phyloP scores from a whole-genome alignment of 2,888 invertebrate genomes.

The Allolobophora icterica region DNA sequence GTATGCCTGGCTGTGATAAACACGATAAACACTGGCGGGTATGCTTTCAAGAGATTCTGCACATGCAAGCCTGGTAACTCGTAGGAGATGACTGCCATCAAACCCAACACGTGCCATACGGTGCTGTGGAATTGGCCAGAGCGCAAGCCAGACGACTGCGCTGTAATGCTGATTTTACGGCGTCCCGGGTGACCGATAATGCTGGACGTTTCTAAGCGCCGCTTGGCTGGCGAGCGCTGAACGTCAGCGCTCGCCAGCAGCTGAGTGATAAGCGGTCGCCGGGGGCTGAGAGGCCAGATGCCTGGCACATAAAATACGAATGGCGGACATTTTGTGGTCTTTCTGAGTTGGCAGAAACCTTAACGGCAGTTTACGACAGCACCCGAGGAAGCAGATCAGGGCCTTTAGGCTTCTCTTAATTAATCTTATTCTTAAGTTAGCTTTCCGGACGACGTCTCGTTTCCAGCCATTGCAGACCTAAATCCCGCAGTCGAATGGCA shows the following conservation, averaged over 20 bases:
- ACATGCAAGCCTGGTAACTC: neutral
- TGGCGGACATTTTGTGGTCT: constrained; percentile 6
- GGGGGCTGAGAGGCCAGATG: constrained; percentile 11
- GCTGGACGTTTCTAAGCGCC: neutral
- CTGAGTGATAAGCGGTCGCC: constrained; percentile 17
- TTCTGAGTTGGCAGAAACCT: neutral
- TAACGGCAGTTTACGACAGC: neutral
- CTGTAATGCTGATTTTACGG: neutral
- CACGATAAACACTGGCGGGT: neutral
- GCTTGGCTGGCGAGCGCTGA: neutral
- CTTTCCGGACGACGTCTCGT: neutral
- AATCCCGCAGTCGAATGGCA: neutral
- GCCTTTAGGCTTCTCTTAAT: neutral
- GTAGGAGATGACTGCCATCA: neutral
- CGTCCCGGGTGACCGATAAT: neutral
- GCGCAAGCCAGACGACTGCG: neutral
- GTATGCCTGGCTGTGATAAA: neutral
- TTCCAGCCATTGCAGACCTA: neutral
- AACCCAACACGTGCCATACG: constrained; percentile 17
- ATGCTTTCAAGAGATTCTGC: neutral
- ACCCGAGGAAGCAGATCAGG: neutral
- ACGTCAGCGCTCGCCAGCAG: neutral
- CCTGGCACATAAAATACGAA: neutral
- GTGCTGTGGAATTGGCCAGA: neutral
- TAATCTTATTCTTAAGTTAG: neutral